Percentiles rank a stretch among this genome's conserved stretches.
These are phyloP conservation scores for Connochaetes taurinus DNA, from an alignment of 2,113 vertebrate genomes.

Conservation along the genomic window DNA sequence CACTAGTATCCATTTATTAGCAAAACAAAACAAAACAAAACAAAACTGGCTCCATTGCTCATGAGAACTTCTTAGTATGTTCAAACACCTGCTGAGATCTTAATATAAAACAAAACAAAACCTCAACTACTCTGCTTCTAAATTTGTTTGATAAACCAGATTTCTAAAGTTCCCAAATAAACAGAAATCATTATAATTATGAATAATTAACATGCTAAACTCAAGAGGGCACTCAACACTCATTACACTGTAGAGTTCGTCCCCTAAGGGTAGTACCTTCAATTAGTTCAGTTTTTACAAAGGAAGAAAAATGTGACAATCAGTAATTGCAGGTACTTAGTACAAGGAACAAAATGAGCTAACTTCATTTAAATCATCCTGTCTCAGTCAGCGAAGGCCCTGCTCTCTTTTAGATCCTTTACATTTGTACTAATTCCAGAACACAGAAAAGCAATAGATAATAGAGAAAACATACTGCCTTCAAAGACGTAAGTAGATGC, in stretches of 20 bases:
- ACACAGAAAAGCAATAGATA: not conserved
- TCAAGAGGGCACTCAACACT: slow-evolving; percentile 51
- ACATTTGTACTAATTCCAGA: not conserved
- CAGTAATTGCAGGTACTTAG: slow-evolving; percentile 39
- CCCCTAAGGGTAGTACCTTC: slow-evolving; percentile 1
- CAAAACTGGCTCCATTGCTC: not conserved
- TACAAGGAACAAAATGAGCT: slow-evolving; percentile 17
- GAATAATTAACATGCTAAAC: slow-evolving; percentile 59
- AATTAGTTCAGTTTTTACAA: slow-evolving; percentile 51
- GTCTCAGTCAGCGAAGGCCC: not conserved
- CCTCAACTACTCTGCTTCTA: not conserved
- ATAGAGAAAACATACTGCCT: not conserved
- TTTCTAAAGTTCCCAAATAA: slow-evolving; percentile 43
- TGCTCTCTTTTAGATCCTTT: not conserved
- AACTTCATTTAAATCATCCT: not conserved
- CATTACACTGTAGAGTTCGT: not conserved
- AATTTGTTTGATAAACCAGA: slow-evolving; percentile 25
- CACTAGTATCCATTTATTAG: not conserved
- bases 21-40: not conserved
- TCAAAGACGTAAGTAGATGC: not conserved
- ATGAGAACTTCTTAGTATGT: not conserved
- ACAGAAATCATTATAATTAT: slow-evolving; percentile 60
- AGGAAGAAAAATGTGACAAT: slow-evolving; percentile 44
- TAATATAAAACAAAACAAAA: not conserved
- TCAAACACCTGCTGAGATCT: not conserved